Percentiles rank a stretch among this genome's conserved stretches.
These are phyloP conservation scores for Spodoptera exigua DNA, from an alignment of 2,888 invertebrate genomes.

Conservation along the genomic window DNA sequence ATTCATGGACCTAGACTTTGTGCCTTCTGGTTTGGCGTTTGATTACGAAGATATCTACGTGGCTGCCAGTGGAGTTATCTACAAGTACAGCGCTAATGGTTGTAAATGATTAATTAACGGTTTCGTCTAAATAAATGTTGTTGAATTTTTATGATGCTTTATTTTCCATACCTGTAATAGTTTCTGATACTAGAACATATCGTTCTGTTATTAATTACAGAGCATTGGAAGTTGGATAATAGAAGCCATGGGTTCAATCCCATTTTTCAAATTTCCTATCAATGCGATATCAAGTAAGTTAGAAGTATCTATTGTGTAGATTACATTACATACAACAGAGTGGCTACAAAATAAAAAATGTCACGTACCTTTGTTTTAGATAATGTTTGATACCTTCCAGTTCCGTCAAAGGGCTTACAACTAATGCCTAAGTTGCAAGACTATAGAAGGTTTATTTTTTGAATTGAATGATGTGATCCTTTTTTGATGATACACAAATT, in stretches of 20 bases:
- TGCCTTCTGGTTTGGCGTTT: slow-evolving; percentile 78
- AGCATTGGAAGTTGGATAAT: too few species aligned
- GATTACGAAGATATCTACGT: slow-evolving; percentile 72
- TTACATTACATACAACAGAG: too few species aligned
- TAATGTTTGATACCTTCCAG: not conserved
- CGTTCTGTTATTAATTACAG: too few species aligned
- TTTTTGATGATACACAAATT: slow-evolving; percentile 45
- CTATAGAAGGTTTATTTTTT: slow-evolving; percentile 15
- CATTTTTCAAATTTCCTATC: too few species aligned
- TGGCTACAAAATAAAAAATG: not conserved
- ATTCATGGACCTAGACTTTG: slow-evolving; percentile 79
- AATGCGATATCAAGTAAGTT: too few species aligned
- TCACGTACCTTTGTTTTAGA: slow-evolving; percentile 11
- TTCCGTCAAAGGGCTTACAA: slow-evolving; percentile 15
- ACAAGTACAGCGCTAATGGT: slow-evolving; percentile 70
- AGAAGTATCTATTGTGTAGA: too few species aligned
- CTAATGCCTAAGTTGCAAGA: slow-evolving; percentile 26
- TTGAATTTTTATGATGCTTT: slow-evolving; percentile 10
- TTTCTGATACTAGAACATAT: too few species aligned
- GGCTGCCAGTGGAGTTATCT: slow-evolving; percentile 78
- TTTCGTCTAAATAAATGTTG: slow-evolving; percentile 21
- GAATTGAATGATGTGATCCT: slow-evolving; percentile 30
- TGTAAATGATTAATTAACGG: slow-evolving; percentile 49
- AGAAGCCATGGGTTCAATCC: too few species aligned
- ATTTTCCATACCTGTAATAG: too few species aligned